Base-by-base conservation (phyloP, 2,888 invertebrate species). In the Drosophila setosimentum region DNA sequence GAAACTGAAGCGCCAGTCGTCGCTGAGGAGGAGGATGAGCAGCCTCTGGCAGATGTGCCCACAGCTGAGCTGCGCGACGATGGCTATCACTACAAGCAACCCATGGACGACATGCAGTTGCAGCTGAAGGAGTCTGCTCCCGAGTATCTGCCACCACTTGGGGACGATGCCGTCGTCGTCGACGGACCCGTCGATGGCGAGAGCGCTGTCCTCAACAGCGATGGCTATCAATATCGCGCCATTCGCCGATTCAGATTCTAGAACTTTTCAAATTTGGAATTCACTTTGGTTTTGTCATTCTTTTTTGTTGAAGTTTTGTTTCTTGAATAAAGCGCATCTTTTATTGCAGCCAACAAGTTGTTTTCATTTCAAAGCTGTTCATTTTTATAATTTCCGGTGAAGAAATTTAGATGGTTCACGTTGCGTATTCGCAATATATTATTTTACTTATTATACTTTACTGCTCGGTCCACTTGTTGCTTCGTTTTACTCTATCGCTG, bases 201-300 rank as follows among this genome's bases (percentile, higher is more conserved):
- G 58, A 88, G 81, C 16, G 74, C 89, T 4, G 69, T 82, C 2
- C 74, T 91, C 13, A 73, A 82, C 72, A 83, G 80, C 59, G 90
- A 92, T 79, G 92, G 91, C 40, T 92, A 91, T 70, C 90, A 91
- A 42, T 92, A 92, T 63, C 89, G 92, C 10, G 87, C 84, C 42
- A 73, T 91, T 40, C 91, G 84, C 42, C 91, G 90, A 32, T 84
- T 76, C 70, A 78, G 87, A 63, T 87, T 87, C 76, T 87, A 87
- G n/a, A 59, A 68, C 73, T 65, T 40, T 11, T 51, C 27, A 7
- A 45, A 54, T 37, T 63, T 50, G 21, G 33, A 13, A 35, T 61
- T 63, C 65, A 62, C n/a, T 78, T 80, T 54, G 50, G 48, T 59
- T 71, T 71, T 11, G n/a, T 16, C 24, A 29, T 27, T 27, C 13